Evolutionary conservation across 1,140 invertebrate species (phyloP), one percentile per base, ranked within the genome.

Genomic region (Drosophila bipectinata): DNA sequence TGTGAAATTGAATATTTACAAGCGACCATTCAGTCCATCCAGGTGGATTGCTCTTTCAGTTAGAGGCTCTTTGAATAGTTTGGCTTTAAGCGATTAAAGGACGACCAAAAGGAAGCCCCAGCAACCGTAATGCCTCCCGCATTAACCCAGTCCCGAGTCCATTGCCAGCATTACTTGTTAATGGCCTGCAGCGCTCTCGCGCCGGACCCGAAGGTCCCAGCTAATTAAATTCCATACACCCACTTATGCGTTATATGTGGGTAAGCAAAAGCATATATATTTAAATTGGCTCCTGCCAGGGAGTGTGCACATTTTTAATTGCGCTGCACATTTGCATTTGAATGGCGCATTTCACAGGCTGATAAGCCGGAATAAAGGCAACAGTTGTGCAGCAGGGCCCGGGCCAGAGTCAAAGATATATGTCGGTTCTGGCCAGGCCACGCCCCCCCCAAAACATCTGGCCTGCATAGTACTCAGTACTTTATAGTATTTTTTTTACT

Each of bases 291-390:
- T 69, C 14, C 12, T 12, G 44, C 63, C 51, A 18, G 41, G 41
- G 48, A 67, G 41, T 32, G 28, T 21, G 59, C 59, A 79, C 83
- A 83, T 83, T 88, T 88, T 89, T 88, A 88, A 88, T 88, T 88
- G 88, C 79, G 77, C 84, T 88, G 84, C 77, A 69, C 79, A 88
- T 88, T 88, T 88, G 83, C 83, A 89, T 88, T 88, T 89, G 83
- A 89, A 89, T 89, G 79, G 83, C 79, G 72, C 76, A 89, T 88
- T 88, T 88, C 74, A 89, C 83, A 88, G 79, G 79, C 83, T 88
- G 83, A 87, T 87, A 88, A 83, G 67, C 79, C 53, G 55, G 66
- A 83, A 87, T 83, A 87, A 79, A 87, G 72, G 79, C 79, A 87
- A 87, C 41, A 44, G 41, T 44, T 44, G 41, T 44, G 41, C 26